Evolutionary conservation across 92 coral and sea anemone species (phyloP).

Genomic region (Galaxea fascicularis): DNA sequence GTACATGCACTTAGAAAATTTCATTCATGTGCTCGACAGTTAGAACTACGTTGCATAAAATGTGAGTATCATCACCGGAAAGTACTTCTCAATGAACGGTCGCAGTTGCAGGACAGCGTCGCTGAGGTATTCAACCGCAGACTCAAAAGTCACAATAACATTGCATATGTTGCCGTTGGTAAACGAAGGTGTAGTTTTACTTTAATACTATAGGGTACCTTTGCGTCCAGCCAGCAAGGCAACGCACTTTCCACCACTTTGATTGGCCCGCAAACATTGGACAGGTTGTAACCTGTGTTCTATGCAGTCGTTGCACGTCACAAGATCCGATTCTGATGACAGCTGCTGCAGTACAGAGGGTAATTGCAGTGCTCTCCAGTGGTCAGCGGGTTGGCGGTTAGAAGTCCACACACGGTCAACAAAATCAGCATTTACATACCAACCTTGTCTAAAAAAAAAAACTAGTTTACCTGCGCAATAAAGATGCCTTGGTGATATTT

Average conservation of each 20-base stretch:
- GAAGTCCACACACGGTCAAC: slow-evolving; percentile 58
- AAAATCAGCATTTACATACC: slow-evolving; percentile 65
- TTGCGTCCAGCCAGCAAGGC: slow-evolving; percentile 54
- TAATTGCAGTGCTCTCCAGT: slow-evolving; percentile 69
- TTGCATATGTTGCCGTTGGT: not conserved
- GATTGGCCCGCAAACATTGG: slow-evolving; percentile 51
- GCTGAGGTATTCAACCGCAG: too few species aligned
- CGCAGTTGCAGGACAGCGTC: too few species aligned
- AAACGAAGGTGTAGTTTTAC: not conserved
- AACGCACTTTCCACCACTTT: slow-evolving; percentile 51
- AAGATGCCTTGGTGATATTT: not conserved
- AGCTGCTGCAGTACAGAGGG: slow-evolving; percentile 45
- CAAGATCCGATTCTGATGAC: slow-evolving; percentile 41
- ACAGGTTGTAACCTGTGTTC: slow-evolving; percentile 62
- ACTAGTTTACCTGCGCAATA: not conserved
- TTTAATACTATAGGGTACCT: slow-evolving; percentile 37
- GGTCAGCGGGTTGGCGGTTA: slow-evolving; percentile 66
- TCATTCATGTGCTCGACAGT: not conserved
- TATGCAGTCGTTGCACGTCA: slow-evolving; percentile 61
- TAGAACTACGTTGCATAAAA: too few species aligned
- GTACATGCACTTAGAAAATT: too few species aligned
- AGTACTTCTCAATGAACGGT: not conserved
- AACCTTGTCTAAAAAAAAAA: slow-evolving; percentile 51
- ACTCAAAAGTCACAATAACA: too few species aligned
- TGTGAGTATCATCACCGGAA: not conserved